Conservation (phyloP, 2,888 invertebrate genomes). For the Andrena camellia region DNA sequence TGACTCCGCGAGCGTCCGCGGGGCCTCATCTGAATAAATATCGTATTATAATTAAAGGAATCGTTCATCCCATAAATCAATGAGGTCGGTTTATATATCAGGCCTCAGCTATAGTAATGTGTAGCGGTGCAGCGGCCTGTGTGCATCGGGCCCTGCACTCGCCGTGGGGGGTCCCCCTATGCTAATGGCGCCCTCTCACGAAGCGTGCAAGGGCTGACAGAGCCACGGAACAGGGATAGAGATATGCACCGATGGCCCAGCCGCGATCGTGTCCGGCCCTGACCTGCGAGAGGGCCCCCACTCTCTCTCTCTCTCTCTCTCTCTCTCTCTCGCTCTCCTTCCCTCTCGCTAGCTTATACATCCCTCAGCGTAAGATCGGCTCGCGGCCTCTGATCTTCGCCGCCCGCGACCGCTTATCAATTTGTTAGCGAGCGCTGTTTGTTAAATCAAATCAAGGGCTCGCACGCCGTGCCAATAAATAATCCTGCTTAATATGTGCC, state of each 20-base stretch:
- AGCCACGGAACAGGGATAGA: constrained; percentile 47
- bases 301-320: background rate
- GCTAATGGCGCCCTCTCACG: constrained; percentile 85
- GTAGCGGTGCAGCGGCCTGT: constrained; percentile 75
- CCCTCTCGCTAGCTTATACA: constrained; percentile 28
- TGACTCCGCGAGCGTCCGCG: constrained; percentile 80
- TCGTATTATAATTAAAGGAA: constrained; percentile 85
- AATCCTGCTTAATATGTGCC: constrained; percentile 83
- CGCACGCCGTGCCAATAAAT: constrained; percentile 79
- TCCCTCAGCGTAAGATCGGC: constrained; percentile 51
- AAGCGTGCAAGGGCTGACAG: constrained; percentile 63
- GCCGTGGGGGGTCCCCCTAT: constrained; percentile 84
- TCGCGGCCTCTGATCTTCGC: constrained; percentile 81
- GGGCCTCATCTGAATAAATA: constrained; percentile 84
- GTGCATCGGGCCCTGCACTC: constrained; percentile 74
- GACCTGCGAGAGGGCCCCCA: constrained; percentile 71
- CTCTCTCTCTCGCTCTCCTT: background rate
- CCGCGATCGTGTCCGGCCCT: constrained; percentile 76
- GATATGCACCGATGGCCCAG: constrained; percentile 34
- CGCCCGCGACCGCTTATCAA: constrained; percentile 84
- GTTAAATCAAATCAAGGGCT: constrained; percentile 82
- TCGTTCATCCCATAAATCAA: constrained; percentile 84
- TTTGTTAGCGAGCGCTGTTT: constrained; percentile 84
- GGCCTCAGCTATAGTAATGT: constrained; percentile 80
- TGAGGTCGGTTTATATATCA: constrained; percentile 84